phyloP scores from a whole-genome alignment of 2,888 invertebrate species.

The Cordylochernes scorpioides region DNA sequence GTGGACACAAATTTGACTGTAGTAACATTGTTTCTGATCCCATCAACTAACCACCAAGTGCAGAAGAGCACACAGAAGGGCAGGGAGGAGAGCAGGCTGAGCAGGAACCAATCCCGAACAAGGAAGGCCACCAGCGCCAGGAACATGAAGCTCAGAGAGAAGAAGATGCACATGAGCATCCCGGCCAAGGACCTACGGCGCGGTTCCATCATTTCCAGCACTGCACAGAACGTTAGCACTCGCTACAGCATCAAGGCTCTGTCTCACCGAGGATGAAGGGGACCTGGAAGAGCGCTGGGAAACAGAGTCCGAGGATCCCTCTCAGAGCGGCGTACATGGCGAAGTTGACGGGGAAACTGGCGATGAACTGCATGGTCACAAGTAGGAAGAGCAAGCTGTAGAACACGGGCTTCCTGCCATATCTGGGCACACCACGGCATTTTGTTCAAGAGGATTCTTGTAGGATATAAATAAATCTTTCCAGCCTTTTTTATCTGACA shows the following conservation, averaged over 20 bases:
- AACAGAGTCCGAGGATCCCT: slow-evolving; percentile 34
- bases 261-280: slow-evolving; percentile 6
- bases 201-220: slow-evolving; percentile 36
- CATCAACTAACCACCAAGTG: slow-evolving; percentile 1
- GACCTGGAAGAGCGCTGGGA: slow-evolving; percentile 36
- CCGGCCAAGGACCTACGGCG: slow-evolving; percentile 34
- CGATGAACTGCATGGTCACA: slow-evolving; percentile 33
- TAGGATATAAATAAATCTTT: no score
- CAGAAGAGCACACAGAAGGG: slow-evolving; percentile 23
- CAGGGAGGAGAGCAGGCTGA: slow-evolving; percentile 34
- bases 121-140: slow-evolving; percentile 38
- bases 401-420: slow-evolving; percentile 34
- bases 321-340: slow-evolving; percentile 32
- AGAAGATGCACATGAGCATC: slow-evolving; percentile 36
- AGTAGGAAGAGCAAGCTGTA: slow-evolving; percentile 33
- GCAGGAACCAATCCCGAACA: slow-evolving; percentile 33
- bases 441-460: no score
- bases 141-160: slow-evolving; percentile 48
- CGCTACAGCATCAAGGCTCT: no score
- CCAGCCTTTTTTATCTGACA: no score
- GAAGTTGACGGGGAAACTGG: slow-evolving; percentile 33
- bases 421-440: no score
- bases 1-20: no score
- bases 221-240: no score
- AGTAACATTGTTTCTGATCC: no score